Percentiles rank a stretch among this genome's conserved stretches.
These are phyloP conservation scores for Sarcophaga rosellei DNA, from an alignment of 2,888 invertebrate genomes.

Conservation along the genomic window DNA sequence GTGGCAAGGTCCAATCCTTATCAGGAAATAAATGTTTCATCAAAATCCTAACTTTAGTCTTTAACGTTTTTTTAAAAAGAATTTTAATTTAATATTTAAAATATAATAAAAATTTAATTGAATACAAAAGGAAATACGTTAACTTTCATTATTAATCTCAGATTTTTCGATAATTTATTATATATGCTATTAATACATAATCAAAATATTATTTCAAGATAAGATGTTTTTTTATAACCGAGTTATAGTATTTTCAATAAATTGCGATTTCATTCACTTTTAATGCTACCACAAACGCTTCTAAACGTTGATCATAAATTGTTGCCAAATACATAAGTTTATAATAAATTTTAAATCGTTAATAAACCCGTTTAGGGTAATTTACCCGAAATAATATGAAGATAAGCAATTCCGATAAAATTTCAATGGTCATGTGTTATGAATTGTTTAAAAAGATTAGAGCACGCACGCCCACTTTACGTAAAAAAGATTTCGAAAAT, in stretches of 20 bases:
- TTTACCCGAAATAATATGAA: not conserved
- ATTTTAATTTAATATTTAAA: too few species aligned
- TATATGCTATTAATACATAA: not conserved
- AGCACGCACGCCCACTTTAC: constrained; percentile 13
- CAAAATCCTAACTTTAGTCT: too few species aligned
- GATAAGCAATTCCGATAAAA: constrained; percentile 7
- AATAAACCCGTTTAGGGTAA: not conserved
- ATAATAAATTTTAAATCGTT: not conserved
- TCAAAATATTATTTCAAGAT: not conserved
- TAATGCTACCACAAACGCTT: not conserved
- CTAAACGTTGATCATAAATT: not conserved
- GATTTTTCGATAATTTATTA: not conserved
- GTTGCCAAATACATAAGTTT: not conserved
- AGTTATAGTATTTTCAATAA: not conserved
- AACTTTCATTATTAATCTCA: not conserved
- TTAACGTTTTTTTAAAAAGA: too few species aligned
- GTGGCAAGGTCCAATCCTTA: too few species aligned
- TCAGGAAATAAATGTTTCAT: too few species aligned
- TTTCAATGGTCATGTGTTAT: constrained; percentile 4
- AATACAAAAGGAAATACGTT: not conserved
- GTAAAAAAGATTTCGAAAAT: not conserved
- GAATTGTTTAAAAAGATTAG: not conserved
- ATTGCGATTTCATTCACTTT: not conserved
- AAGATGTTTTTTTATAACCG: not conserved
- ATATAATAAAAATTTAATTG: too few species aligned